phyloP scores from a whole-genome alignment of 2,888 invertebrate genomes.

The Perdita meconis region DNA sequence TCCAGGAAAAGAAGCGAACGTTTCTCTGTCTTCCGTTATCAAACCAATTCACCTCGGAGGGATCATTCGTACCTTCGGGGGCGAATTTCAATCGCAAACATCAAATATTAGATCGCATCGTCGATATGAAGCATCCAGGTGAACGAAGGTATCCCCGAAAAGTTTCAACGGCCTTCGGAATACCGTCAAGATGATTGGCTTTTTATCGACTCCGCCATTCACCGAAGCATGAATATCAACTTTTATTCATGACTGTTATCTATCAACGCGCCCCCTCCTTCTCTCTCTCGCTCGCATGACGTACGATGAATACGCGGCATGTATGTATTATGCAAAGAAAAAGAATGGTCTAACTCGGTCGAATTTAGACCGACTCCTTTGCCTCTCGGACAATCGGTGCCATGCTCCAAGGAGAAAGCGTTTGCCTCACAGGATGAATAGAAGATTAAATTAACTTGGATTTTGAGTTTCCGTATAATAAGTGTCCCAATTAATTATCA shows the following conservation, averaged over 20 bases:
- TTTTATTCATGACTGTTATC: conserved; percentile 6
- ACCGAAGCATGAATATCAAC: conserved; percentile 10
- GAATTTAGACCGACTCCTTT: conserved; percentile 3
- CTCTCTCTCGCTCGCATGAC: background rate
- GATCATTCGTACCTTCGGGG: background rate
- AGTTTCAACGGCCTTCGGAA: background rate
- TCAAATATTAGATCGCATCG: background rate
- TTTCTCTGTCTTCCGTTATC: background rate
- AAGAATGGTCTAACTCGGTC: background rate
- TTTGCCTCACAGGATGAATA: background rate
- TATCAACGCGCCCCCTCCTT: conserved; percentile 5
- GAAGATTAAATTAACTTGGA: background rate
- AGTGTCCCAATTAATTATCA: background rate
- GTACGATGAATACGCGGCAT: background rate
- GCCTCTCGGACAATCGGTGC: background rate
- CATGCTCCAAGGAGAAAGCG: background rate
- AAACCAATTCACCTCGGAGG: background rate
- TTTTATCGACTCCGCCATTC: conserved; percentile 7
- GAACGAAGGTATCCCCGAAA: background rate
- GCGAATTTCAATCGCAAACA: background rate
- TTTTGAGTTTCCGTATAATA: background rate
- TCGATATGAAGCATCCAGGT: background rate
- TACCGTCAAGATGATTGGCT: conserved; percentile 17
- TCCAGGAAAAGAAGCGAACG: background rate
- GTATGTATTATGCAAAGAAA: background rate